phyloP scores from a whole-genome alignment of 2,113 vertebrate genomes.

The Hepsetus odoe region DNA sequence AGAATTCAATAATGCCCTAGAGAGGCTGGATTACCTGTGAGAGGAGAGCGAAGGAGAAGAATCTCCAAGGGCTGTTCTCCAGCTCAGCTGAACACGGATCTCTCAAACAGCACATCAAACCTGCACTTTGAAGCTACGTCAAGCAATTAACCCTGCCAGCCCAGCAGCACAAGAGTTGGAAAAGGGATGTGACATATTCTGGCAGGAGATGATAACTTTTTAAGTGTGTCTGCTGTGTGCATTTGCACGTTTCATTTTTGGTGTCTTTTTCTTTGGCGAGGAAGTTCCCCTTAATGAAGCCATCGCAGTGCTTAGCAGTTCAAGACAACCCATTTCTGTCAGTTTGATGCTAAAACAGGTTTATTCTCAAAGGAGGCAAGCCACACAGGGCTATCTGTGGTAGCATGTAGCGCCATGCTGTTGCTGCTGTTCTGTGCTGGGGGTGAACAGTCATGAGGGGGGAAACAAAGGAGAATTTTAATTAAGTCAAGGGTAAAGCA shows the following conservation, averaged over 20 bases:
- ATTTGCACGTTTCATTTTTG: constrained; percentile 1
- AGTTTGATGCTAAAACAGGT: constrained; percentile 78
- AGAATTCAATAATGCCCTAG: constrained; percentile 84
- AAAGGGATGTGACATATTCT: constrained; percentile 73
- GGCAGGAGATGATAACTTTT: constrained; percentile 54
- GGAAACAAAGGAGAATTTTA: constrained; percentile 77
- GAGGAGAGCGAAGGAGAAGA: constrained; percentile 73
- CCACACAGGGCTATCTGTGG: constrained; percentile 59
- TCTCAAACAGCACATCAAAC: constrained; percentile 82
- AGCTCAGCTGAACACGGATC: constrained; percentile 81
- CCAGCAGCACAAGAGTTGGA: constrained; percentile 73
- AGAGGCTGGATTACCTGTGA: constrained; percentile 84
- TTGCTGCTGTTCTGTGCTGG: constrained; percentile 72
- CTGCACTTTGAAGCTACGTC: constrained; percentile 81
- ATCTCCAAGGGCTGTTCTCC: constrained; percentile 78
- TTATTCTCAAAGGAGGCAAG: constrained; percentile 70
- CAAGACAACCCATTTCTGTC: constrained; percentile 82
- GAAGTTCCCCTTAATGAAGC: constrained; percentile 69
- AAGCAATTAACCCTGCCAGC: constrained; percentile 79
- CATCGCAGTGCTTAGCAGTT: constrained; percentile 65
- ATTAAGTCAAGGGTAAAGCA: constrained; percentile 68
- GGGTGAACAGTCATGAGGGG: constrained; percentile 68
- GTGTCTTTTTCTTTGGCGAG: neutral
- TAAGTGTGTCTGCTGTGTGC: constrained; percentile 55
- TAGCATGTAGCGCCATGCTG: constrained; percentile 66